Evolutionary conservation across 1,140 invertebrate species (phyloP).

Genomic region (Neodiprion fabricii): DNA sequence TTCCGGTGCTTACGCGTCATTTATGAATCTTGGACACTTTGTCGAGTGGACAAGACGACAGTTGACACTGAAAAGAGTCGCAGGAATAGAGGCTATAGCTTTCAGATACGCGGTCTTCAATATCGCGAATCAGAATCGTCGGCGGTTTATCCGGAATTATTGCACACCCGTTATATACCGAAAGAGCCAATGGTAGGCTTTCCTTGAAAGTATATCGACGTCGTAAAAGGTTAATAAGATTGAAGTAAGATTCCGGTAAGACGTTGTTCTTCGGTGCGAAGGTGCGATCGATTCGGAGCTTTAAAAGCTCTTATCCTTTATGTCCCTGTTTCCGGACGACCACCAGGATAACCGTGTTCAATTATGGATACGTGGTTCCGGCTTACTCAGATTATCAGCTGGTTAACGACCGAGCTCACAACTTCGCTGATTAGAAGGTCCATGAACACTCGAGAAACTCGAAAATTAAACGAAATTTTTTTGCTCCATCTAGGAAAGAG

Average conservation of each 20-base stretch:
- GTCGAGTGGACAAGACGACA: too few relatives aligned
- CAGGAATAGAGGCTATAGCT: too few relatives aligned
- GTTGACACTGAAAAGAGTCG: too few relatives aligned
- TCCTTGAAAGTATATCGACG: neutral
- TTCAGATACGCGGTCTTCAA: too few relatives aligned
- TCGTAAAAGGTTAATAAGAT: constrained; percentile 3
- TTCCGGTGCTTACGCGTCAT: too few relatives aligned
- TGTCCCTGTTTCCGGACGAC: neutral
- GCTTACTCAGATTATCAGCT: neutral
- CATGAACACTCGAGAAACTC: neutral
- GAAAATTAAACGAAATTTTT: neutral
- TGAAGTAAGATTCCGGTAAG: neutral
- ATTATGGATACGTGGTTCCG: neutral
- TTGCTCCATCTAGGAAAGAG: neutral
- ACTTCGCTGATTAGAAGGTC: too few relatives aligned
- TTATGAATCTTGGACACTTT: too few relatives aligned
- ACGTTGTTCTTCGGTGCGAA: neutral
- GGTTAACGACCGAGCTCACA: neutral
- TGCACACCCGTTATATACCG: neutral
- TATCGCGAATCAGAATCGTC: neutral
- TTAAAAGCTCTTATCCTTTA: neutral
- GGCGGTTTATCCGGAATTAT: neutral
- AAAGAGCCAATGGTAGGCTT: neutral
- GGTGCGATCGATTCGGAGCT: neutral
- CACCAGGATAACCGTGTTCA: neutral